Conservation (phyloP, 2,888 invertebrate species). For the Actias luna region DNA sequence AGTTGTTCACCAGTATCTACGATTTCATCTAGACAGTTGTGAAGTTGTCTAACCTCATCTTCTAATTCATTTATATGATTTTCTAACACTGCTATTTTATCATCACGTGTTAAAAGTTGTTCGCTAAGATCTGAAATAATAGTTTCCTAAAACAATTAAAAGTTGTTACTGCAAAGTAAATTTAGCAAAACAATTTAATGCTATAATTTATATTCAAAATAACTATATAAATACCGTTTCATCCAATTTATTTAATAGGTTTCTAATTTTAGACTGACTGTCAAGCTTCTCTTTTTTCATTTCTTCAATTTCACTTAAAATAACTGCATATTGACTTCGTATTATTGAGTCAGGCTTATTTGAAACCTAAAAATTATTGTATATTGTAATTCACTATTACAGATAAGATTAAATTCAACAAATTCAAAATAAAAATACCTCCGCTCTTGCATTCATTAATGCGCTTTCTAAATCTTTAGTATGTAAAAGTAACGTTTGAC, state of each 20-base stretch:
- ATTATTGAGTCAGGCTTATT: slow-evolving; percentile 28
- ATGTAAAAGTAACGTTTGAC: slow-evolving; percentile 44
- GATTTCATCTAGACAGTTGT: slow-evolving; percentile 46
- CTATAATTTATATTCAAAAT: neutral
- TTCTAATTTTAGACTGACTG: slow-evolving; percentile 50
- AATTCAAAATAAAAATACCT: slow-evolving; percentile 42
- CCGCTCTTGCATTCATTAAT: slow-evolving; percentile 49
- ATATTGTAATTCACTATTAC: neutral
- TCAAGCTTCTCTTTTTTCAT: slow-evolving; percentile 56
- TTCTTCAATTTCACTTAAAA: slow-evolving; percentile 53
- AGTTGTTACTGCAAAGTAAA: neutral
- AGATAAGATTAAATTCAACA: neutral
- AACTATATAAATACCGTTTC: slow-evolving; percentile 44
- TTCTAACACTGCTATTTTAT: slow-evolving; percentile 61
- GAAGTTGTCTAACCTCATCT: slow-evolving; percentile 60
- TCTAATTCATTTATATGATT: slow-evolving; percentile 67
- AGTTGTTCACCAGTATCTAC: slow-evolving; percentile 60
- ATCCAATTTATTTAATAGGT: slow-evolving; percentile 57
- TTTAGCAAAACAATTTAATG: neutral
- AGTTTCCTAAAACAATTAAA: slow-evolving; percentile 49
- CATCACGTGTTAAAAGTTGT: slow-evolving; percentile 53
- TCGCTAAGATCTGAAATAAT: slow-evolving; percentile 50
- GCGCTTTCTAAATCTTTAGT: slow-evolving; percentile 58
- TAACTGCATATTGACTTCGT: slow-evolving; percentile 32
- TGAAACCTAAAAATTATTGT: slow-evolving; percentile 34